These are phyloP conservation scores for Camponotus vicinus DNA, from an alignment of 1,140 invertebrate species.

Conservation along the genomic window DNA sequence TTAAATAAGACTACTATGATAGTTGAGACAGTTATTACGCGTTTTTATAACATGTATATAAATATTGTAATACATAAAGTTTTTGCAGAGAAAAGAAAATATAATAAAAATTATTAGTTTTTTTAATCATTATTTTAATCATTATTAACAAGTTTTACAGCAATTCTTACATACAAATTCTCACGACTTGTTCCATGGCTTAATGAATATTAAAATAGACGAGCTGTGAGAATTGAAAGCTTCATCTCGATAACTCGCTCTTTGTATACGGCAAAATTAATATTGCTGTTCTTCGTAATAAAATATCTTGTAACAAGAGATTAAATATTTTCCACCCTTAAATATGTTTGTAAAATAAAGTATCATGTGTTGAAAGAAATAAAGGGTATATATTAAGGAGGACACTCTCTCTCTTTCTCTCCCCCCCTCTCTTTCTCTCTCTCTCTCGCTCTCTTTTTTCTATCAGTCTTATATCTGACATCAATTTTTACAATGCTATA, in stretches of 20 bases:
- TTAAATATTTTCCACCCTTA: conserved; percentile 12
- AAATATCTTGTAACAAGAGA: not conserved
- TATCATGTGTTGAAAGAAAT: not conserved
- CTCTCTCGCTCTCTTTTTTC: too few species aligned
- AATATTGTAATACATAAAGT: not conserved
- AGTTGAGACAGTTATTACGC: not conserved
- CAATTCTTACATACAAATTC: not conserved
- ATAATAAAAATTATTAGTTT: too few species aligned
- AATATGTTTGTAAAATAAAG: conserved; percentile 35
- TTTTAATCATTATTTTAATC: conserved; percentile 6
- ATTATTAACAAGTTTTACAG: not conserved
- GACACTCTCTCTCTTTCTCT: not conserved
- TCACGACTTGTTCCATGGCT: too few species aligned
- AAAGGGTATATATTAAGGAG: not conserved
- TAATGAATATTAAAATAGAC: too few species aligned
- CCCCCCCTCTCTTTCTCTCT: not conserved
- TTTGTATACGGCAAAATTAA: conserved; percentile 5
- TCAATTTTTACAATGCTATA: conserved; percentile 32
- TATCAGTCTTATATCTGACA: conserved; percentile 29
- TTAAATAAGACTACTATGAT: not conserved
- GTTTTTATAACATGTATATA: not conserved
- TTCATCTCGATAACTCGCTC: not conserved
- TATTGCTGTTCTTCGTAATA: not conserved
- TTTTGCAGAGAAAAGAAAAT: too few species aligned
- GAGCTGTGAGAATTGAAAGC: not conserved